These are phyloP conservation scores for Melipona beecheii DNA, from an alignment of 2,888 invertebrate genomes.

Conservation along the genomic window DNA sequence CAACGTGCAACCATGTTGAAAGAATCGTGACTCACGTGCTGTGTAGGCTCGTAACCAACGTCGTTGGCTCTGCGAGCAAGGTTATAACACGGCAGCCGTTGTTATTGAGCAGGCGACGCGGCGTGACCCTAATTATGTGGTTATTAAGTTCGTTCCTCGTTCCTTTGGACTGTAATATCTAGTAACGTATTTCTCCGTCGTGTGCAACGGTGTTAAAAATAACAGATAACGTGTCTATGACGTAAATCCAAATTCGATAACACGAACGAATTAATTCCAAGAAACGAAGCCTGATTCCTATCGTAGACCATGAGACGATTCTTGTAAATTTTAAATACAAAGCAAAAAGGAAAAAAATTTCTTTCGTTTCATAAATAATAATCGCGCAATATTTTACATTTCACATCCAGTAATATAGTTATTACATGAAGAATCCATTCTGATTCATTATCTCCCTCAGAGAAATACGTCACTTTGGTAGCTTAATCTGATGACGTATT, in stretches of 20 bases:
- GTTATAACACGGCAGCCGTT: not conserved
- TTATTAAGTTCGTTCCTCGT: not conserved
- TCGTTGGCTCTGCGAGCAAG: not conserved
- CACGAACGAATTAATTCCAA: too few relatives aligned
- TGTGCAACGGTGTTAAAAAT: not conserved
- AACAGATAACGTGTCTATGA: not conserved
- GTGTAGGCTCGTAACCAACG: not conserved
- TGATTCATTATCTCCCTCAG: too few relatives aligned
- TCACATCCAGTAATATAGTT: too few relatives aligned
- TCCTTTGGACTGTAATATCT: not conserved
- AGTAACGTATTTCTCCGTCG: not conserved
- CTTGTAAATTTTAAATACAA: too few relatives aligned
- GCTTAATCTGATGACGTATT: too few relatives aligned
- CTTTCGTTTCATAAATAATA: too few relatives aligned
- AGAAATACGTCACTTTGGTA: too few relatives aligned
- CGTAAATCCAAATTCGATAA: not conserved
- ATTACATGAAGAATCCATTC: too few relatives aligned
- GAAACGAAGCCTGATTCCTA: not conserved
- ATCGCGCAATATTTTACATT: too few relatives aligned
- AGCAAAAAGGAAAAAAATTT: too few relatives aligned
- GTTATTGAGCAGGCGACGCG: not conserved
- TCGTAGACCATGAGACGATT: too few relatives aligned
- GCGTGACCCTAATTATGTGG: constrained; percentile 1
- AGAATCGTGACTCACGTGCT: not conserved
- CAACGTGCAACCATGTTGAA: not conserved